These are phyloP conservation scores for Drosophila grimshawi DNA, from an alignment of 1,140 invertebrate species.

Conservation along the genomic window DNA sequence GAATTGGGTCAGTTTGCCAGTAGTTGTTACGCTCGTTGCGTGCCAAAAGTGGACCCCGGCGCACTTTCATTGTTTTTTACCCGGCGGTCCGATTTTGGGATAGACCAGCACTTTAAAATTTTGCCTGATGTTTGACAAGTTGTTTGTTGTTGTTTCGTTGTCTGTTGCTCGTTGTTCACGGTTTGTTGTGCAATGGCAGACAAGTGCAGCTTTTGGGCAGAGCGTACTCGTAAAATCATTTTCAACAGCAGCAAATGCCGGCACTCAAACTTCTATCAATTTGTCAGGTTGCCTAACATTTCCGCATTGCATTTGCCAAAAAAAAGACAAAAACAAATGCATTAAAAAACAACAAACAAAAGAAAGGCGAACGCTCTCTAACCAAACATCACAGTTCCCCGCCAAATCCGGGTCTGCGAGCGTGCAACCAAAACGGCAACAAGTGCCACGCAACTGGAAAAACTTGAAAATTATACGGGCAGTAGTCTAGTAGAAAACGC, in stretches of 20 bases:
- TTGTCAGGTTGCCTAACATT: conserved; percentile 38
- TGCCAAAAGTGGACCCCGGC: conserved; percentile 44
- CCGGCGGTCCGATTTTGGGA: conserved; percentile 58
- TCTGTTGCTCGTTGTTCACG: conserved; percentile 27
- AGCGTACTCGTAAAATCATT: conserved; percentile 22
- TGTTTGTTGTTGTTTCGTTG: conserved; percentile 29
- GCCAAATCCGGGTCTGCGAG: conserved; percentile 28
- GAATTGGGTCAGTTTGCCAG: conserved; percentile 70
- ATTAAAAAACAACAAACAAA: neutral
- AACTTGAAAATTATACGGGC: conserved; percentile 35
- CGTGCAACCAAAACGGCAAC: conserved; percentile 40
- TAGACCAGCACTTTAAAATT: conserved; percentile 38
- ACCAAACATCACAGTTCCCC: conserved; percentile 18
- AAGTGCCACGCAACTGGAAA: conserved; percentile 48
- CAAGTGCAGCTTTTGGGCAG: conserved; percentile 15
- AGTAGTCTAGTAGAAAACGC: neutral
- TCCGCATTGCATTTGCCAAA: conserved; percentile 39
- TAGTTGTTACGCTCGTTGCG: conserved; percentile 69
- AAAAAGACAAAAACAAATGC: neutral
- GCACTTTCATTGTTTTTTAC: conserved; percentile 64
- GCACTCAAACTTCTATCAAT: conserved; percentile 45
- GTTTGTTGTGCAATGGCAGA: conserved; percentile 17
- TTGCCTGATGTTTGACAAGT: conserved; percentile 69
- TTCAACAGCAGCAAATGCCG: conserved; percentile 14
- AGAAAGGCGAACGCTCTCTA: conserved; percentile 17